A percentile compares a stretch with the other conserved stretches of the same genome.
phyloP scores from a whole-genome alignment of 2,797 vertebrate species.

The Channallabes apus region DNA sequence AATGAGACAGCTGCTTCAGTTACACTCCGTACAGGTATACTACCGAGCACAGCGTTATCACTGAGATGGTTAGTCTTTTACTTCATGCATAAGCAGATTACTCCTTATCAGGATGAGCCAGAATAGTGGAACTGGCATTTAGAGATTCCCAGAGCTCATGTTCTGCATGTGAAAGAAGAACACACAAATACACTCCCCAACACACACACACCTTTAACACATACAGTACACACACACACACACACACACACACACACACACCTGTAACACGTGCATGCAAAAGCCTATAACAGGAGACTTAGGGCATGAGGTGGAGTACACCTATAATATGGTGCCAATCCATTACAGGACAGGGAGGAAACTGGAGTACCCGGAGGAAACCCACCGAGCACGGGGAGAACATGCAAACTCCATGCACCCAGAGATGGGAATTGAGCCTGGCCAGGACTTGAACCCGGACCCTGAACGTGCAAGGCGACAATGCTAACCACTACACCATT shows the following conservation, averaged over 20 bases:
- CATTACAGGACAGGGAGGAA: too few species aligned
- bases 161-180: slow-evolving; percentile 13
- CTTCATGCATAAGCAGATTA: slow-evolving; percentile 31
- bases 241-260: neutral
- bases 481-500: too few species aligned
- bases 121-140: slow-evolving; percentile 4
- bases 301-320: too few species aligned
- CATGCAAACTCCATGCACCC: too few species aligned
- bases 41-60: slow-evolving; percentile 36
- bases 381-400: too few species aligned
- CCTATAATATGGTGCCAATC: too few species aligned
- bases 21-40: slow-evolving; percentile 34
- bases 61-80: slow-evolving; percentile 34
- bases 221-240: neutral
- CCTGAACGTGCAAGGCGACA: too few species aligned
- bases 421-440: too few species aligned
- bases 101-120: neutral
- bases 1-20: slow-evolving; percentile 38
- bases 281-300: too few species aligned
- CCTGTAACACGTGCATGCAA: neutral
- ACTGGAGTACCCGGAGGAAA: too few species aligned
- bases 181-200: slow-evolving; percentile 13
- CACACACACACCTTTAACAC: neutral
- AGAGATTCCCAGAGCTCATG: neutral
- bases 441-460: too few species aligned